phyloP scores from a whole-genome alignment of 2,888 invertebrate genomes.

The Cordylochernes scorpioides region DNA sequence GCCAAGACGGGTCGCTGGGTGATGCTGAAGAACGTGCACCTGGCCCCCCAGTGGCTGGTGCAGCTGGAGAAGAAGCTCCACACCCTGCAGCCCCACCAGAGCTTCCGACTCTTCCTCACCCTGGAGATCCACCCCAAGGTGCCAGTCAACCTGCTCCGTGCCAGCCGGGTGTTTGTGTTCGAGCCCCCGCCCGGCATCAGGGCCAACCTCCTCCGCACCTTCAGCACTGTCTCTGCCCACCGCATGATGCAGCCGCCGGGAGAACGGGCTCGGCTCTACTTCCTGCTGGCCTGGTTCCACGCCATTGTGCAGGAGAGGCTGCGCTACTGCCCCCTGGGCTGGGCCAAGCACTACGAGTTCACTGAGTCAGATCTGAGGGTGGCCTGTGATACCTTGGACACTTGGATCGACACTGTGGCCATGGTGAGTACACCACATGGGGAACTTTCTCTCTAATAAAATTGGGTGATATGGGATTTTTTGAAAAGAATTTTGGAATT shows the following conservation, averaged over 20 bases:
- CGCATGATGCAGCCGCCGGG: slow-evolving; percentile 31
- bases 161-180: slow-evolving; percentile 76
- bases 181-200: slow-evolving; percentile 96
- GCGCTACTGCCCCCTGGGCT: slow-evolving; percentile 84
- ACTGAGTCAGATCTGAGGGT: slow-evolving; percentile 92
- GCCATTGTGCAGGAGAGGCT: slow-evolving; percentile 91
- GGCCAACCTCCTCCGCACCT: slow-evolving; percentile 76
- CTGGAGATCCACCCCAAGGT: slow-evolving; percentile 97
- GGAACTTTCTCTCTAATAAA: too few species aligned
- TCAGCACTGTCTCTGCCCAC: slow-evolving; percentile 43
- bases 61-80: slow-evolving; percentile 96
- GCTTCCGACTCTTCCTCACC: slow-evolving; percentile 83
- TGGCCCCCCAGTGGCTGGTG: slow-evolving; percentile 93
- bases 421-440: slow-evolving; percentile 34
- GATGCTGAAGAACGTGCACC: slow-evolving; percentile 90
- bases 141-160: slow-evolving; percentile 66
- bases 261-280: slow-evolving; percentile 82
- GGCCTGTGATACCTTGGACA: slow-evolving; percentile 92
- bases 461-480: too few species aligned
- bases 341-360: slow-evolving; percentile 98
- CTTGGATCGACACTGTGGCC: slow-evolving; percentile 91
- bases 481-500: too few species aligned
- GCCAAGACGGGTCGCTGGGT: slow-evolving; percentile 94
- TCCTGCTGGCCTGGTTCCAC: slow-evolving; percentile 97
- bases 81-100: slow-evolving; percentile 66